Conservation (phyloP, 2,888 invertebrate genomes). For the Hyposoter dolosus region DNA sequence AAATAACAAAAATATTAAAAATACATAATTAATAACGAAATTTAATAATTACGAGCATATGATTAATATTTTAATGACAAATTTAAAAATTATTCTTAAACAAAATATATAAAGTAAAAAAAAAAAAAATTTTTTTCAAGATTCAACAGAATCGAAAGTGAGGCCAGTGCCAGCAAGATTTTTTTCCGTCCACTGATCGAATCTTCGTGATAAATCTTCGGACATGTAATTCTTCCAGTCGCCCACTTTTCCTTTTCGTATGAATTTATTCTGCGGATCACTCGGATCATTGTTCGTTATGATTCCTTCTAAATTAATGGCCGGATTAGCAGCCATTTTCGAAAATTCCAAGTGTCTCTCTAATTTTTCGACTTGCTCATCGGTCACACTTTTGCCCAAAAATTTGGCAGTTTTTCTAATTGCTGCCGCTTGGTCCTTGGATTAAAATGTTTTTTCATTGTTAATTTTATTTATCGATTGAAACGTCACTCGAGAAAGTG, state of each 20-base stretch:
- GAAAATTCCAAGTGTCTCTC: slow-evolving; percentile 92
- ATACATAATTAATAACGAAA: neutral
- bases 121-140: slow-evolving; percentile 10
- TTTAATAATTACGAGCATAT: neutral
- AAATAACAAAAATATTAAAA: neutral
- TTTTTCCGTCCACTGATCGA: slow-evolving; percentile 90
- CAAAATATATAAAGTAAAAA: neutral
- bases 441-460: neutral
- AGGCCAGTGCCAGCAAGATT: slow-evolving; percentile 88
- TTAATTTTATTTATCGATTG: neutral
- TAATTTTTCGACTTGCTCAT: slow-evolving; percentile 89
- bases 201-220: slow-evolving; percentile 89
- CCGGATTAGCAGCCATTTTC: slow-evolving; percentile 93
- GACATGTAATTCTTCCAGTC: slow-evolving; percentile 93
- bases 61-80: neutral
- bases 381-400: slow-evolving; percentile 88
- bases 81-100: neutral
- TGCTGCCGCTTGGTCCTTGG: slow-evolving; percentile 88
- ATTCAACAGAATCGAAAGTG: slow-evolving; percentile 85
- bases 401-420: slow-evolving; percentile 91
- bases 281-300: slow-evolving; percentile 86
- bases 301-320: slow-evolving; percentile 90
- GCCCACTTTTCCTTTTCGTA: slow-evolving; percentile 92
- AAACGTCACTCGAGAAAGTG: neutral
- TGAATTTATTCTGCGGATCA: slow-evolving; percentile 87